Conservation (phyloP, 2,797 vertebrate genomes). For the Pangasius macronema region DNA sequence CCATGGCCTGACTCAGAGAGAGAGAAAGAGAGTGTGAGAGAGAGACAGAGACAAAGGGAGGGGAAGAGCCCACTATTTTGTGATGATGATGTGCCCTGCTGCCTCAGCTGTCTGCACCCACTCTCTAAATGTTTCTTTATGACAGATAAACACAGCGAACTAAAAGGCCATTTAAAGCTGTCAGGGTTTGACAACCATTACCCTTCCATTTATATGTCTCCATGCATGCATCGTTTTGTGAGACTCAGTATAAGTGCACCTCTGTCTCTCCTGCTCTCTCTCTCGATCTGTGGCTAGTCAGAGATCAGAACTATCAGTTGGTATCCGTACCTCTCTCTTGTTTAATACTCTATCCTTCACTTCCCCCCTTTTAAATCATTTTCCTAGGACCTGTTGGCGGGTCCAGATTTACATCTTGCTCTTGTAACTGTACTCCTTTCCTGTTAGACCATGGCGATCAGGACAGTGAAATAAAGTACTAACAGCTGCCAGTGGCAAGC, state of each 20-base stretch:
- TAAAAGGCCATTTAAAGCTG: conserved; percentile 65
- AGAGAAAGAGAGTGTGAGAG: conserved; percentile 5
- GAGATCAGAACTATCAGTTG: conserved; percentile 21
- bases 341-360: neutral
- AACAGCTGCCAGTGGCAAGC: neutral
- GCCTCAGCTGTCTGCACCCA: conserved; percentile 54
- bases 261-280: conserved; percentile 28
- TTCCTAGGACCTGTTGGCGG: neutral
- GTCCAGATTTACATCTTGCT: neutral
- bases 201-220: conserved; percentile 86
- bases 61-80: conserved; percentile 49
- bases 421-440: neutral
- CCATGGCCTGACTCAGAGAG: conserved; percentile 72
- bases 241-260: conserved; percentile 78
- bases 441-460: neutral
- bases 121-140: conserved; percentile 59
- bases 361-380: neutral
- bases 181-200: conserved; percentile 84
- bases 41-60: conserved; percentile 68
- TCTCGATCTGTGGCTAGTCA: conserved; percentile 12
- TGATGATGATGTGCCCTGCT: conserved; percentile 57
- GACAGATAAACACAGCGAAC: conserved; percentile 65
- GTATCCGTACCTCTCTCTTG: neutral
- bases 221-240: conserved; percentile 79
- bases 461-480: neutral